Evolutionary conservation across 1,140 invertebrate species (phyloP), one percentile per base, ranked within the genome.

Genomic region (Drosophila pseudoobscura): DNA sequence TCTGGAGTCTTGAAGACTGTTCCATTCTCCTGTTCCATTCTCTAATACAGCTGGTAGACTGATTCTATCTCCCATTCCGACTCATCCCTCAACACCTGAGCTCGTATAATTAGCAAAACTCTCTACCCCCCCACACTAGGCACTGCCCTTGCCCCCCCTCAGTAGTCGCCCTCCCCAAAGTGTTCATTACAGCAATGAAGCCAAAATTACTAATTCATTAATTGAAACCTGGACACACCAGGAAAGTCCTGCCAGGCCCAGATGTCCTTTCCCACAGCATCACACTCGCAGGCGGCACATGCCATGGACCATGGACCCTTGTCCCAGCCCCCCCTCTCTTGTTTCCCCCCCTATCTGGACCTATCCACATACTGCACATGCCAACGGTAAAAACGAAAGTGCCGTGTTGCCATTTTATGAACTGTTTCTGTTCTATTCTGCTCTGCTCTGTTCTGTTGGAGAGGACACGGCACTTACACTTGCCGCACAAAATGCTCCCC

Each of bases 401-500:
- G 83, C 55, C 72, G 66, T 79, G 75, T 39, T 85, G 79, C 60
- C 74, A 87, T 83, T 90, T 90, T 88, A 90, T 84, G 79, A 90
- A 90, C 72, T 90, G 84, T 80, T 78, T 63, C 60, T 61, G 60
- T 6, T 31, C 29, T 39, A 0, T 9, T 39, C 35, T 11, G 35
- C 4, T 39, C 35, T 39, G 35, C 1, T 39, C 35, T 13, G 35
- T 39, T 39, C 3, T 39, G 52, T 57, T 61, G 68, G 31, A 9
- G 41, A 51, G 53, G 58, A 57, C 57, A 77, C 77, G 73, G 59
- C 77, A 84, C 73, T 77, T 74, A 80, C 73, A 58, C 65, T 79
- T 85, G 72, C 56, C 74, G 84, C 69, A 84, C 88, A 88, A 90
- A 90, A 90, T 89, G 80, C 80, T 90, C 88, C 88, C 88, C 77